Percentiles rank a stretch among this genome's conserved stretches.
Conservation (phyloP, 2,113 vertebrate genomes). For the Lathamus discolor region DNA sequence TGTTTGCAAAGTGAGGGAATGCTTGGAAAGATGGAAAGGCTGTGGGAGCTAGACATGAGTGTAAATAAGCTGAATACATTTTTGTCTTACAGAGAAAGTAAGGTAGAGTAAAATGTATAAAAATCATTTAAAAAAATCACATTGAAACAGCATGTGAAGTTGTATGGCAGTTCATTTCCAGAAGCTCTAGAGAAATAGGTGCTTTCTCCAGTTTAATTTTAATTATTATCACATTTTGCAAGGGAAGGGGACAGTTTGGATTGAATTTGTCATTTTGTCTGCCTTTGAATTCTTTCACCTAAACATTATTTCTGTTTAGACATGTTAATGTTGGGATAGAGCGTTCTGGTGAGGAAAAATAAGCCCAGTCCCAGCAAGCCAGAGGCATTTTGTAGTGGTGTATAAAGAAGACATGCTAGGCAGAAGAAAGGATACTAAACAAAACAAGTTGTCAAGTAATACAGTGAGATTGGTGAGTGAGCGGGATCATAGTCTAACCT, state of each 20-base stretch:
- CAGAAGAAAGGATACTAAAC: not conserved
- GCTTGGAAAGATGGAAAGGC: not conserved
- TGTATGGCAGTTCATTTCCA: not conserved
- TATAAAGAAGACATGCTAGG: not conserved
- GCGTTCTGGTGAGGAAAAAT: not conserved
- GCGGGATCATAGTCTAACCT: not conserved
- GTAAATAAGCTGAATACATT: not conserved
- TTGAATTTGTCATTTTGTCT: not conserved
- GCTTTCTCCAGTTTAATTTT: not conserved
- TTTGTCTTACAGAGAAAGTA: not conserved
- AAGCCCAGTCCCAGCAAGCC: not conserved
- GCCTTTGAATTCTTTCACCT: not conserved
- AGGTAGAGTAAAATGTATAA: not conserved
- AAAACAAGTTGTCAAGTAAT: not conserved
- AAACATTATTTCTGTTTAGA: not conserved
- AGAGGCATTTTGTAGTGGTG: not conserved
- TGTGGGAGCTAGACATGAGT: not conserved
- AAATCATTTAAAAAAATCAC: not conserved
- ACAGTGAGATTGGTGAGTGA: not conserved
- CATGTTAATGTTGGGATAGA: not conserved
- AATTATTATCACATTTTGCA: not conserved
- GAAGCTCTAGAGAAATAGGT: not conserved
- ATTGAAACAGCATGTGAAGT: not conserved
- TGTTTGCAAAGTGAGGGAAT: not conserved
- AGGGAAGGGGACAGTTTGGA: not conserved